Evolutionary conservation across 2,888 invertebrate species (phyloP).

Genomic region (Cataglyphis rosenhaueri): DNA sequence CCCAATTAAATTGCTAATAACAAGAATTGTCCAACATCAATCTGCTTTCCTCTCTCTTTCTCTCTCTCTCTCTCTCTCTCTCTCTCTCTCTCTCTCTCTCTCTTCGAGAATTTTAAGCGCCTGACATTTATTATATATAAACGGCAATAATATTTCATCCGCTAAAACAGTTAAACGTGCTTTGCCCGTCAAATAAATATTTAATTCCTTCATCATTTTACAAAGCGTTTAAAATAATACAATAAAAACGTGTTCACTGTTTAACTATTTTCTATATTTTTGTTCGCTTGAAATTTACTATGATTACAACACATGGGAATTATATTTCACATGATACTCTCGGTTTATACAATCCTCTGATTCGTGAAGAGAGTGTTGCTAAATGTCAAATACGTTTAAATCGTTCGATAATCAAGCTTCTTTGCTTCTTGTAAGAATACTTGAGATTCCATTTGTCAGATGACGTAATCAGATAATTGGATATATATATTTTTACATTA

Average conservation of each 20-base stretch:
- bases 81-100: constrained; percentile 27
- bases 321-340: constrained; percentile 67
- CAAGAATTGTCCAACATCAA: constrained; percentile 70
- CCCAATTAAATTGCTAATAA: constrained; percentile 84
- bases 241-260: background rate
- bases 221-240: background rate
- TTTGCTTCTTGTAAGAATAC: constrained; percentile 42
- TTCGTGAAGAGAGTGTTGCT: constrained; percentile 71
- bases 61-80: constrained; percentile 14
- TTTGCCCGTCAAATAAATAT: constrained; percentile 3
- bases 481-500: constrained; percentile 43
- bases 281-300: background rate
- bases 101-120: constrained; percentile 39
- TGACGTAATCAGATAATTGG: constrained; percentile 46
- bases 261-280: background rate
- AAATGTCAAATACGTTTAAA: constrained; percentile 62
- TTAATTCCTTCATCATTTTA: background rate
- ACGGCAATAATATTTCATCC: constrained; percentile 4
- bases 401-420: constrained; percentile 63
- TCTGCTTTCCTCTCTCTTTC: constrained; percentile 47
- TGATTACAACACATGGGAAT: constrained; percentile 56
- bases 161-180: background rate
- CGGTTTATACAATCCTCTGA: constrained; percentile 57
- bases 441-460: constrained; percentile 56
- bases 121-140: constrained; percentile 15